Evolutionary conservation across 2,113 vertebrate species (phyloP).

Genomic region (Merops nubicus): DNA sequence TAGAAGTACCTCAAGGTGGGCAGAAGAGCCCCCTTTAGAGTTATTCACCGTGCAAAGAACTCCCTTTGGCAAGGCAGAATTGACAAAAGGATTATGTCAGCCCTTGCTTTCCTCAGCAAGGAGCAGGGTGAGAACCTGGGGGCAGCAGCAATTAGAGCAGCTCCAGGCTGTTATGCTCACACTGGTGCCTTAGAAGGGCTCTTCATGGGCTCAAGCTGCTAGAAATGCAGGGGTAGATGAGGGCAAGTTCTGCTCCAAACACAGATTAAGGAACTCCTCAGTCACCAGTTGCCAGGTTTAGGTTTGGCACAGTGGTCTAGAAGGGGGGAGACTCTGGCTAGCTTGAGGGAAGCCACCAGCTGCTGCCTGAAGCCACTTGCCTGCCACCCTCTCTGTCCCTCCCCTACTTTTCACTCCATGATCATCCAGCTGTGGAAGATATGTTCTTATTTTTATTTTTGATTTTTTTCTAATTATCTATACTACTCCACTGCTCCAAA

Average conservation of each 20-base stretch:
- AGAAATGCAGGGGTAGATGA: background rate
- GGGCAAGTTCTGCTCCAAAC: background rate
- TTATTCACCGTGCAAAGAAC: background rate
- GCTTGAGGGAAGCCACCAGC: background rate
- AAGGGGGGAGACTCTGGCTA: background rate
- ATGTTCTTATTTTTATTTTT: background rate
- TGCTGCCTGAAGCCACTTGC: background rate
- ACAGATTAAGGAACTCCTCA: background rate
- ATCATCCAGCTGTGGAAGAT: background rate
- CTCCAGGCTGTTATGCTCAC: background rate
- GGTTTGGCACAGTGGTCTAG: background rate
- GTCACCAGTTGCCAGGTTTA: background rate
- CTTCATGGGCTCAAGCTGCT: background rate
- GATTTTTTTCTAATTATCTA: background rate
- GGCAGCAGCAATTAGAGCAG: constrained; percentile 38
- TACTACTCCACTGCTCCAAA: background rate
- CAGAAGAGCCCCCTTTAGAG: constrained; percentile 45
- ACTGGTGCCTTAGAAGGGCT: background rate
- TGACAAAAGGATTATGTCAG: constrained; percentile 55
- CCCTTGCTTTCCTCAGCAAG: constrained; percentile 3
- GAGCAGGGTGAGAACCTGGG: background rate
- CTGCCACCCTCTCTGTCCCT: background rate
- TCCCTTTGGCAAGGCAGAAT: background rate
- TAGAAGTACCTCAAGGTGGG: constrained; percentile 43
- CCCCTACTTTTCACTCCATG: background rate